These are phyloP conservation scores for Saxidomus purpurata DNA, from an alignment of 1,140 invertebrate genomes.

Conservation along the genomic window DNA sequence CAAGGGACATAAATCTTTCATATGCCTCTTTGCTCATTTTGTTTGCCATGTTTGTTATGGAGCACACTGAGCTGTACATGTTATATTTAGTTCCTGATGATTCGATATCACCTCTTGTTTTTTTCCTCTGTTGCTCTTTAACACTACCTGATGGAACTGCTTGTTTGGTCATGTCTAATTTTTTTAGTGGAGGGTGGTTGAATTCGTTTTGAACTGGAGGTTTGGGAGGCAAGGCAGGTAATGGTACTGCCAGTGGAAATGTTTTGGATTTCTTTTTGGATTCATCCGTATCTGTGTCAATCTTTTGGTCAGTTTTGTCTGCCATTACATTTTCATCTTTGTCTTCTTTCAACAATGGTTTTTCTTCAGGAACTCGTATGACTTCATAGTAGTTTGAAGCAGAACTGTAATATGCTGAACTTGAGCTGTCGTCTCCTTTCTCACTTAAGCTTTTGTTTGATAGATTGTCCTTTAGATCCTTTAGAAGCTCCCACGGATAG, in stretches of 20 bases:
- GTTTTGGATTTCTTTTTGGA: background rate
- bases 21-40: slow-evolving; percentile 30
- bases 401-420: slow-evolving; percentile 48
- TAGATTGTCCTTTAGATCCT: background rate
- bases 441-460: slow-evolving; percentile 3
- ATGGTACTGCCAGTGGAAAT: background rate
- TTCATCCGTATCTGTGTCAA: background rate
- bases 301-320: background rate
- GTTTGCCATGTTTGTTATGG: slow-evolving; percentile 38
- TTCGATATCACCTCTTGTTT: background rate
- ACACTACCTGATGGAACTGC: background rate
- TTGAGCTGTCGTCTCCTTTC: slow-evolving; percentile 32
- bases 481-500: slow-evolving; percentile 12
- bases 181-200: slow-evolving; percentile 58
- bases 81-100: slow-evolving; percentile 43
- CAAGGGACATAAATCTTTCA: slow-evolving; percentile 38
- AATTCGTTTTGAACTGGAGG: slow-evolving; percentile 56
- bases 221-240: slow-evolving; percentile 47
- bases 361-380: slow-evolving; percentile 17
- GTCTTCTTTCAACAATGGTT: background rate
- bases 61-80: slow-evolving; percentile 57
- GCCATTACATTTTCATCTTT: background rate
- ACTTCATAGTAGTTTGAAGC: slow-evolving; percentile 58
- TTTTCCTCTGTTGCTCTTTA: background rate
- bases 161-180: background rate